A percentile compares a stretch with the other conserved stretches of the same genome.
Conservation (phyloP, 92 coral and sea anemone species). For the Epizoanthus rinbou region DNA sequence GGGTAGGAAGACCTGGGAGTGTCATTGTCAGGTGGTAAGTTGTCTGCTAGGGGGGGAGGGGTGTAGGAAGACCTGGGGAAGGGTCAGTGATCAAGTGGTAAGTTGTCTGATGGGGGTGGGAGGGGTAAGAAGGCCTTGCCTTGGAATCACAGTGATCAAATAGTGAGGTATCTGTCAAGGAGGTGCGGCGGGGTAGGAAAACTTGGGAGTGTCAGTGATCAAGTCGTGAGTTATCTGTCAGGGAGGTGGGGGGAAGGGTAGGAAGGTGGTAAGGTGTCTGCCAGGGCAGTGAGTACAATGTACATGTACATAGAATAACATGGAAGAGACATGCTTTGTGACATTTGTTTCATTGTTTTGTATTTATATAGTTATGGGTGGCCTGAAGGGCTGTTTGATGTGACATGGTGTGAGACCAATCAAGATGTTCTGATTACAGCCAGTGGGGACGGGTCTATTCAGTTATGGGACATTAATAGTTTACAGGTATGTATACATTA, state of each 20-base stretch:
- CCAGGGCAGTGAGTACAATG: background rate
- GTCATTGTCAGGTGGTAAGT: background rate
- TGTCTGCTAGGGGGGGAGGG: background rate
- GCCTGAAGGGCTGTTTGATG: conserved; percentile 96
- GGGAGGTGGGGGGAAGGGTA: too few species aligned
- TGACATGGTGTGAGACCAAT: conserved; percentile 95
- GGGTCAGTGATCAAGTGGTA: conserved; percentile 70
- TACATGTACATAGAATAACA: background rate
- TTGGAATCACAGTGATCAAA: background rate
- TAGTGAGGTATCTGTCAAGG: background rate
- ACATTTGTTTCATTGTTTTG: too few species aligned
- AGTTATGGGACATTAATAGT: conserved; percentile 84
- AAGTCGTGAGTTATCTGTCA: background rate
- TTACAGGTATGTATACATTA: conserved; percentile 56
- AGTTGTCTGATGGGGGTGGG: conserved; percentile 11
- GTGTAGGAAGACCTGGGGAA: conserved; percentile 61
- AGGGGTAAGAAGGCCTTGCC: too few species aligned
- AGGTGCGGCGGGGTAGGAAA: too few species aligned
- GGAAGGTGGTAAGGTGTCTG: background rate
- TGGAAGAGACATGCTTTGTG: background rate
- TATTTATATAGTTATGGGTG: conserved; percentile 75
- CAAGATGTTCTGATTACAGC: conserved; percentile 79
- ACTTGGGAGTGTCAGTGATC: too few species aligned
- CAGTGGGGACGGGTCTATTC: conserved; percentile 96
- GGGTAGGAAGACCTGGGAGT: too few species aligned